Evolutionary conservation across 2,797 vertebrate species (phyloP).

Genomic region (Pipistrellus kuhlii): DNA sequence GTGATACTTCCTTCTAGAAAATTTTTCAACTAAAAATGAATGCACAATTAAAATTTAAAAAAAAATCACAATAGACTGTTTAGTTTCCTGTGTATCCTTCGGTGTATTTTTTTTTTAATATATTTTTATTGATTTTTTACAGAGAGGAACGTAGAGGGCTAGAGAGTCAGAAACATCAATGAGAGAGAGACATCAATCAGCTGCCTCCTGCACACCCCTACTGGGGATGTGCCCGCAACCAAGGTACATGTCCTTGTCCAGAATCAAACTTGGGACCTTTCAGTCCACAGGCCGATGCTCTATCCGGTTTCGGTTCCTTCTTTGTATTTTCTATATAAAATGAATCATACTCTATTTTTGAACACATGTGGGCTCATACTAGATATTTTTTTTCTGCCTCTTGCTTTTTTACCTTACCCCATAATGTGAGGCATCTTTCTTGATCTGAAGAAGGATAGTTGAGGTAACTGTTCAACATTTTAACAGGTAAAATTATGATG

Average conservation of each 20-base stretch:
- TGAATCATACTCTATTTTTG: background rate
- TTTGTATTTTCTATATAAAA: background rate
- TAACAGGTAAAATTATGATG: background rate
- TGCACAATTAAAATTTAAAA: background rate
- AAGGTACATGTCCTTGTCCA: too few relatives aligned
- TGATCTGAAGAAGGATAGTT: slow-evolving; percentile 54
- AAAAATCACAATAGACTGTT: background rate
- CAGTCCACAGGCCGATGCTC: too few relatives aligned
- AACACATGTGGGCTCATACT: background rate
- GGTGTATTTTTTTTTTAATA: background rate
- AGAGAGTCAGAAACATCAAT: too few relatives aligned
- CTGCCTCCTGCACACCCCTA: too few relatives aligned
- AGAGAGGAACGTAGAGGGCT: too few relatives aligned
- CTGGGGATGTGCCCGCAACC: too few relatives aligned
- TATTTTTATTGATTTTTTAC: too few relatives aligned
- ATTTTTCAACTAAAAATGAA: background rate
- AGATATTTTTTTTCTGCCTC: background rate
- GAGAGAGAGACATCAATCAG: too few relatives aligned
- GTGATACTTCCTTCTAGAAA: slow-evolving; percentile 37
- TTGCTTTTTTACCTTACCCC: slow-evolving; percentile 5
- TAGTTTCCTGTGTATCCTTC: background rate
- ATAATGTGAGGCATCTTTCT: slow-evolving; percentile 23
- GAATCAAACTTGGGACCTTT: too few relatives aligned
- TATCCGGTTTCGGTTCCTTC: background rate
- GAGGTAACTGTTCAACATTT: slow-evolving; percentile 40